Percentiles rank a stretch among this genome's conserved stretches.
Evolutionary conservation across 2,888 invertebrate species (phyloP).

Genomic region (Drosophila pegasa): DNA sequence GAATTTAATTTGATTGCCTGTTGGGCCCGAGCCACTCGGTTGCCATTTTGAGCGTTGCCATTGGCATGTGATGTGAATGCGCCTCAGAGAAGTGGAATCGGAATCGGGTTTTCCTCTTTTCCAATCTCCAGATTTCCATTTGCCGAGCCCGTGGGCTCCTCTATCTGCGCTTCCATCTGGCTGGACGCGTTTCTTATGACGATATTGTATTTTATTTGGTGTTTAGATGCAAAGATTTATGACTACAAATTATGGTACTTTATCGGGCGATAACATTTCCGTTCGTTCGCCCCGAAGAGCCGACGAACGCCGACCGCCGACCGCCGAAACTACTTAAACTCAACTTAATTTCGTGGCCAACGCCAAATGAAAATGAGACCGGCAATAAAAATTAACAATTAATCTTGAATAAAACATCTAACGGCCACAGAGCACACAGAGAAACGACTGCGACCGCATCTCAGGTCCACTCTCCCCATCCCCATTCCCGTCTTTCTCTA

Average conservation of each 20-base stretch:
- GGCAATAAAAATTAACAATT: slow-evolving; percentile 75
- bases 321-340: slow-evolving; percentile 62
- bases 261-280: slow-evolving; percentile 79
- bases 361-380: slow-evolving; percentile 61
- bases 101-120: slow-evolving; percentile 3
- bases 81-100: background rate
- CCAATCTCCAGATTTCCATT: slow-evolving; percentile 3
- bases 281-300: slow-evolving; percentile 50
- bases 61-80: slow-evolving; percentile 60
- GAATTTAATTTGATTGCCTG: slow-evolving; percentile 73
- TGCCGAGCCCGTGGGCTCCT: slow-evolving; percentile 1
- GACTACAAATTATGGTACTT: slow-evolving; percentile 81
- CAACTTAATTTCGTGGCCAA: slow-evolving; percentile 65
- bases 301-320: no score
- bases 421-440: slow-evolving; percentile 50
- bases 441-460: slow-evolving; percentile 12
- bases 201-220: slow-evolving; percentile 74
- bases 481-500: slow-evolving; percentile 3
- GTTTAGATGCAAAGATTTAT: slow-evolving; percentile 79
- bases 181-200: slow-evolving; percentile 44
- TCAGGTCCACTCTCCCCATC: background rate
- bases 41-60: slow-evolving; percentile 45
- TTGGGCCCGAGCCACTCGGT: slow-evolving; percentile 27
- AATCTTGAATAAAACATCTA: slow-evolving; percentile 75
- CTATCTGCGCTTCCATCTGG: slow-evolving; percentile 27